A percentile compares a stretch with the other conserved stretches of the same genome.
Conservation (phyloP, 2,888 invertebrate species). For the Himalopsyche anomala region DNA sequence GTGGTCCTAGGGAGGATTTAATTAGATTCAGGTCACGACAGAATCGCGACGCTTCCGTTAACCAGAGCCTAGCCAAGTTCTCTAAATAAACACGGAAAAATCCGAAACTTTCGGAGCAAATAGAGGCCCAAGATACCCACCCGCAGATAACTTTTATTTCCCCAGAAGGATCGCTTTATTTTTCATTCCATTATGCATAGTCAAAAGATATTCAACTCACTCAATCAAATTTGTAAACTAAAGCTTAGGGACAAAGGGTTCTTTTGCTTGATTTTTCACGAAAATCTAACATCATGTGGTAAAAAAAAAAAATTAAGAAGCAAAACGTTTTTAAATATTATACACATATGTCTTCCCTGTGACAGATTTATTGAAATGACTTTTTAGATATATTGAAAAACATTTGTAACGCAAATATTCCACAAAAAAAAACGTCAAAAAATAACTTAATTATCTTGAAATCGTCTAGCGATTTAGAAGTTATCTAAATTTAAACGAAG, state of each 20-base stretch:
- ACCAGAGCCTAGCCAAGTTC: not conserved
- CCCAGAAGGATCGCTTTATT: not conserved
- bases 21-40: not conserved
- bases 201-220: not conserved
- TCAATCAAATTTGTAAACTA: conserved; percentile 7
- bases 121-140: not conserved
- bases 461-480: too few relatives aligned
- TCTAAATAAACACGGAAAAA: conserved; percentile 18
- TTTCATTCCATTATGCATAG: not conserved
- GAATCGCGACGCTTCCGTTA: not conserved
- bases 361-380: too few relatives aligned
- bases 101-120: conserved; percentile 1
- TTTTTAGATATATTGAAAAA: too few relatives aligned
- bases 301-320: too few relatives aligned
- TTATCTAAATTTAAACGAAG: too few relatives aligned
- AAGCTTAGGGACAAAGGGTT: not conserved
- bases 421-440: too few relatives aligned
- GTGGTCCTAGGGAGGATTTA: not conserved
- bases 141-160: not conserved
- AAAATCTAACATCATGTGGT: too few relatives aligned
- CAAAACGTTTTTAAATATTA: too few relatives aligned
- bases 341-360: too few relatives aligned
- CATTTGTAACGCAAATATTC: too few relatives aligned
- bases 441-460: too few relatives aligned
- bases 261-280: too few relatives aligned